Evolutionary conservation across 2,113 vertebrate genomes (phyloP), one percentile per base, ranked within the genome.

Genomic region (Nothocercus nigrocapillus): DNA sequence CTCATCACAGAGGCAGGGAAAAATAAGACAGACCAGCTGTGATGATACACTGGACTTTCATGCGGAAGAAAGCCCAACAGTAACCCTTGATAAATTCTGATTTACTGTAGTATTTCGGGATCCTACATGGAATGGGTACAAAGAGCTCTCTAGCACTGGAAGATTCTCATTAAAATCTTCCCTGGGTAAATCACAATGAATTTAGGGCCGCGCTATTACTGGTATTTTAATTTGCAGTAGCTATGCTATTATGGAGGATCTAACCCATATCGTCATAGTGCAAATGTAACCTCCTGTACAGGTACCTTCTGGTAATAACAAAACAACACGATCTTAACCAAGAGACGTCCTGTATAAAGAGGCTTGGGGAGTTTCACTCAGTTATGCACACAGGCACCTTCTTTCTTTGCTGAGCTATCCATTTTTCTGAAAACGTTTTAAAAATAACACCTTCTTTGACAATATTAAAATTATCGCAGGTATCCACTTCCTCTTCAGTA

Each of bases 401-500:
- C 81, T 91, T 85, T 66, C 70, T 45, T 20, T 62, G 73, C 67
- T 77, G 27, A 79, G 72, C 47, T 75, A 73, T 47, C 56, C 42
- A 53, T 32, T 89, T 94, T 67, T 84, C 86, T 45, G 40, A 82
- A 93, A 90, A 72, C 40, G 74, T 85, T 94, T 93, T 7, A 78
- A 94, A 95, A 97, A 94, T 85, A 95, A 91, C 59, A 84, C 88
- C 73, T 88, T 82, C 27, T 91, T 88, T 75, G 45, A 96, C 90
- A 96, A 81, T 96, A 97, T 82, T 96, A 94, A 90, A 97, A 97
- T 44, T 44, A 95, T 92, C 94, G 82, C 91, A 72, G 47, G 90
- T 93, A 89, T 21, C 64, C 49, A 40, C 19, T 79, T 91, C 93
- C 91, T 69, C 77, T 86, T 91, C 89, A 77, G 72, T 90, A 95